phyloP scores from a whole-genome alignment of 2,888 invertebrate species.

The Oxyteleia sp. region DNA sequence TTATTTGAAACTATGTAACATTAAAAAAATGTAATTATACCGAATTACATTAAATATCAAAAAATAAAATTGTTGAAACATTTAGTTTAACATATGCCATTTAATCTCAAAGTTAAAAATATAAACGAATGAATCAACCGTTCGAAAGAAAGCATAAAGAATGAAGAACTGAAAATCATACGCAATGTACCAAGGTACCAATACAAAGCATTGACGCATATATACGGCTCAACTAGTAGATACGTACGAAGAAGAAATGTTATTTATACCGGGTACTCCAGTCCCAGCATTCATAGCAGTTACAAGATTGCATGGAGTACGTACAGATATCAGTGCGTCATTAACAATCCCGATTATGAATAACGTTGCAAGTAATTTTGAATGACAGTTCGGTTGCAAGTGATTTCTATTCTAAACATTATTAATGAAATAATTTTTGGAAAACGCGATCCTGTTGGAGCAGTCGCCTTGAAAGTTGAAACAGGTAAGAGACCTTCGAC shows the following conservation, averaged over 20 bases:
- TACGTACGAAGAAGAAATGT: conserved; percentile 46
- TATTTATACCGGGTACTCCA: conserved; percentile 53
- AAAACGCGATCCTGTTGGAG: no score
- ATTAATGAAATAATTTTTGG: no score
- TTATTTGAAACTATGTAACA: no score
- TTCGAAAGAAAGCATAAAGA: not conserved
- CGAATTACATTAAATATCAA: no score
- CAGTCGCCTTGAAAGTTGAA: no score
- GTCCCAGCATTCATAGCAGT: conserved; percentile 46
- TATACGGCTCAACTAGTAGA: conserved; percentile 2
- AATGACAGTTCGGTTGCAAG: not conserved
- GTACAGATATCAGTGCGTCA: conserved; percentile 16
- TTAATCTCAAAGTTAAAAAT: no score
- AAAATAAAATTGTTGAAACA: no score
- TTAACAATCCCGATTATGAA: conserved; percentile 1
- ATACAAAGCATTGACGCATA: conserved; percentile 11
- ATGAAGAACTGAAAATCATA: conserved; percentile 7
- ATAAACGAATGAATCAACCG: no score
- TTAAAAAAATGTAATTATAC: no score
- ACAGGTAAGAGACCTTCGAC: conserved; percentile 60
- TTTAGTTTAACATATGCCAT: no score
- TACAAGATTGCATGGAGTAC: conserved; percentile 29
- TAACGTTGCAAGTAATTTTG: conserved; percentile 19
- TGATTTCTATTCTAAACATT: conserved; percentile 4
- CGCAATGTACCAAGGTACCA: conserved; percentile 5